Evolutionary conservation across 2,797 vertebrate species (phyloP), one percentile per base, ranked within the genome.

Genomic region (Mormyrops boulengeri): DNA sequence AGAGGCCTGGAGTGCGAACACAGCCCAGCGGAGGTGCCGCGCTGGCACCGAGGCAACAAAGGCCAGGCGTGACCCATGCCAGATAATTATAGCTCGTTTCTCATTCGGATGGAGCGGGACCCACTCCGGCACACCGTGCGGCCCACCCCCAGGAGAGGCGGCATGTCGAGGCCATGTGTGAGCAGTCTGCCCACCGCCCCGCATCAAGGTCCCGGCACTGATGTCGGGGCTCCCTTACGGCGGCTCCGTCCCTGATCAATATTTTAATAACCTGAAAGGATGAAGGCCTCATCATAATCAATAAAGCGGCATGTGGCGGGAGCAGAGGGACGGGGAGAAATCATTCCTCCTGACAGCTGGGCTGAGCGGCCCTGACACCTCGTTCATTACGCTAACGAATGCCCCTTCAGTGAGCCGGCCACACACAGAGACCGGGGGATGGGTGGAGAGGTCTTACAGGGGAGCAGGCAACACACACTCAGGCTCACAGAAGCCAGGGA

Each of bases 231-330:
- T 93, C 92, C 91, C 93, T 94, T 94, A 93, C 9, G 44, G 89
- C 47, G 4, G 89, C 89, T 69, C 82, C 1, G 93, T 93, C 93
- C 93, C 91, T 93, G 91, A 96, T 96, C 95, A 95, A 96, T 96
- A 96, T 95, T 95, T 94, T 95, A 95, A 95, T 96, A 95, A 96
- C 92, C 91, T 94, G 93, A 95, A 93, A 95, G 94, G 93, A 95
- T 94, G 93, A 94, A 94, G 91, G 93, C 92, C 93, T 94, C 93
- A 95, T 95, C 94, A 92, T 94, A 94, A 96, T 96, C 95, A 94
- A 95, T 95, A 95, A 62, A 88, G 90, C 84, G 4, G 84, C 57
- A 55, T 89, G 88, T 82, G 84, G 84, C 4, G 30, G 89, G 22
- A 52, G 84, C 14, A 52, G 49, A 62, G 84, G 47, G 84, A 88